Conservation (phyloP, 2,888 invertebrate species). For the Ectemnius lituratus region DNA sequence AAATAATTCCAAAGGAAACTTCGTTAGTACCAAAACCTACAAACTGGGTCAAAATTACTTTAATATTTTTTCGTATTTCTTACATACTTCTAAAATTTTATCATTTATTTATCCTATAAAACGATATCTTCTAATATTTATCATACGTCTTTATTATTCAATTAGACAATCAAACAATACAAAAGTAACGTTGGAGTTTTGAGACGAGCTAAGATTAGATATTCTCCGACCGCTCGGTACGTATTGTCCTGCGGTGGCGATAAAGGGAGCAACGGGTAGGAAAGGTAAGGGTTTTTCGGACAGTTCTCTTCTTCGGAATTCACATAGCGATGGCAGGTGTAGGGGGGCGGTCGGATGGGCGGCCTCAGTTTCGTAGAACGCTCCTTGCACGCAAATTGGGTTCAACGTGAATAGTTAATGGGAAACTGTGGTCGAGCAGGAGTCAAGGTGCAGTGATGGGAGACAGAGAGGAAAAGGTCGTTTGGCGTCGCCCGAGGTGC, state of each 20-base stretch:
- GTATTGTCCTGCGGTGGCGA: constrained; percentile 19
- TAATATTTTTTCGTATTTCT: no score
- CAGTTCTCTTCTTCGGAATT: constrained; percentile 58
- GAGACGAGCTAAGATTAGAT: no score
- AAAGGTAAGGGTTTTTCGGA: constrained; percentile 29
- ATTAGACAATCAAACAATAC: no score
- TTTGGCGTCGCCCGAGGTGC: constrained; percentile 71
- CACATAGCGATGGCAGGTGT: constrained; percentile 37
- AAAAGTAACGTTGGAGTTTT: no score
- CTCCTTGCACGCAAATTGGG: constrained; percentile 74
- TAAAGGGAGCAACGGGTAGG: constrained; percentile 7
- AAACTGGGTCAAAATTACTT: no score
- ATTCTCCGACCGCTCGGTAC: constrained; percentile 3
- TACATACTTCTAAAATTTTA: no score
- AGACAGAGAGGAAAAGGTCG: constrained; percentile 70
- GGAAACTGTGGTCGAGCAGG: constrained; percentile 70
- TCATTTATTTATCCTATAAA: no score
- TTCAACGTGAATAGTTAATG: constrained; percentile 74
- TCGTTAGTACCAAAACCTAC: no score
- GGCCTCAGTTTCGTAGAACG: constrained; percentile 67
- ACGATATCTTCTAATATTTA: no score
- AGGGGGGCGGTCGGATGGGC: constrained; percentile 4
- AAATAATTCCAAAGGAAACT: no score
- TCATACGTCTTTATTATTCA: no score
- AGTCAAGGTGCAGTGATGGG: constrained; percentile 70